Evolutionary conservation across 2,888 invertebrate species (phyloP), one percentile per base, ranked within the genome.

Genomic region (Pseudococcus longispinus): DNA sequence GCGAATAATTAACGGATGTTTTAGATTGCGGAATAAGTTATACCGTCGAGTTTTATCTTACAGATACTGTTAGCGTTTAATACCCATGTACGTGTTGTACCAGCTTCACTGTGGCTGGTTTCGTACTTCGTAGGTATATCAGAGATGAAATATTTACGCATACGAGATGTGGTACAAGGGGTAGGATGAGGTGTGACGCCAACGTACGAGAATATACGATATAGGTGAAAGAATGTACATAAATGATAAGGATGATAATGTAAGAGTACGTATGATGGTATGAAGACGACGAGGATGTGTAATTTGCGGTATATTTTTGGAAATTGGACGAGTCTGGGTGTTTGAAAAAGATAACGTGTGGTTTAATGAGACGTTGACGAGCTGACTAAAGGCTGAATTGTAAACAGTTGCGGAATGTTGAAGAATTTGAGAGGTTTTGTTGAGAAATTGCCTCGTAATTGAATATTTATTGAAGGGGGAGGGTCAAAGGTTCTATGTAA

Each of bases 1-100:
- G n/a, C 77, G 77, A 80, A 80, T 80, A 80, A 80, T 80, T 80
- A 80, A 37, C 77, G 77, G 77, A 42, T 80, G 74, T 74, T 74
- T 74, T n/a, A 32, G 74, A 74, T 37, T 37, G 32, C 32, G 32
- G 29, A 32, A 60, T 60, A 37, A 37, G 37, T 37, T 37, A 23
- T 60, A 60, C 60, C 23, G 60, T 60, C 60, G 13, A 60, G 60
- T 60, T 60, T 60, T 23, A 60, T 60, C 60, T 60, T 23, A 23
- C 8, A 60, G 20, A 23, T 60, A 60, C 60, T 23, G 23, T 23
- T 60, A 23, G 60, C 23, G 60, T 60, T 9, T 60, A 23, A 60
- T 60, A 60, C 60, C 6, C 60, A 15, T 55, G 9, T 23, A 60
- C 60, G 20, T 60, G 60, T 23, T 60, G 9, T 60, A 23, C 23